These are phyloP conservation scores for Schlechtendalia chinensis DNA, from an alignment of 1,140 invertebrate genomes.

Conservation along the genomic window DNA sequence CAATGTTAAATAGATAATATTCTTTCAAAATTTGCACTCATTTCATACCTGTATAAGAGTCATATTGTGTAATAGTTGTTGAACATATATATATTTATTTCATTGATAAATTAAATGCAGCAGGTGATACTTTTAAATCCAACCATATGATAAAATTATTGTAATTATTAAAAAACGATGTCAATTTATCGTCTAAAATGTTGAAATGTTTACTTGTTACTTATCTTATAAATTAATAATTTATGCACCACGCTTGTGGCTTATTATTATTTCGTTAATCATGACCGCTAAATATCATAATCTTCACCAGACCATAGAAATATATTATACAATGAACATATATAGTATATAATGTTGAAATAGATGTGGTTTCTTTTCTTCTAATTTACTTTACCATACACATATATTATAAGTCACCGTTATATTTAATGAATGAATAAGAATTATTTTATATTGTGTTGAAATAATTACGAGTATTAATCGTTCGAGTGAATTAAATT, in stretches of 20 bases:
- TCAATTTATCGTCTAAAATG: neutral
- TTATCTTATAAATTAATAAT: neutral
- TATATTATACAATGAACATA: neutral
- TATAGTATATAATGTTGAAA: neutral
- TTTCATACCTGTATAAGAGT: too few relatives aligned
- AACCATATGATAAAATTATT: too few relatives aligned
- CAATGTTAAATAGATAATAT: too few relatives aligned
- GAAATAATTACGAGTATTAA: neutral
- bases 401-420: neutral
- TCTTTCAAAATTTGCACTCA: too few relatives aligned
- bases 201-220: conserved; percentile 12
- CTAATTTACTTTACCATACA: neutral
- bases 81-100: too few relatives aligned
- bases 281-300: conserved; percentile 20
- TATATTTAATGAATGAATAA: neutral
- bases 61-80: too few relatives aligned
- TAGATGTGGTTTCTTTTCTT: neutral
- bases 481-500: neutral
- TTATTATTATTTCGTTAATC: neutral
- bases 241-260: conserved; percentile 7
- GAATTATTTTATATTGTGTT: neutral
- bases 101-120: neutral
- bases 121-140: neutral
- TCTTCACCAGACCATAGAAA: conserved; percentile 10
- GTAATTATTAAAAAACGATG: too few relatives aligned